Evolutionary conservation across 2,888 invertebrate genomes (phyloP), one percentile per base, ranked within the genome.

Genomic region (Lutraria lutraria): DNA sequence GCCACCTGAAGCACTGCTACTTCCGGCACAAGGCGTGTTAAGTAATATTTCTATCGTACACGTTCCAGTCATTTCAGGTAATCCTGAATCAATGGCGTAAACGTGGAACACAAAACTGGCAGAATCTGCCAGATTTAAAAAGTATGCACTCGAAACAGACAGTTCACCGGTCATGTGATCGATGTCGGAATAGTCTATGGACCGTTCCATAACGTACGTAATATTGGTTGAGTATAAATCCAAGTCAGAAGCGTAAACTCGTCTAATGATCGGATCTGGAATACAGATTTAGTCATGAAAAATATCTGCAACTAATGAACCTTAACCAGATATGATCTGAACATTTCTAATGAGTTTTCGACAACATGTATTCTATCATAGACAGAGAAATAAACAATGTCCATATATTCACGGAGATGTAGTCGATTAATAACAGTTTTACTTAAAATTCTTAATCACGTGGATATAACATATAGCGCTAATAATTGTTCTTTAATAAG

Each of bases 211-310:
- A 8, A 19, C 76, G 34, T 76, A 76, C 34, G 76, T 76, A 19
- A 76, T 76, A 34, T 76, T 76, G 31, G 76, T 76, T 34, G 76
- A 34, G 29, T 31, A 31, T 76, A 76, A 76, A 76, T 76, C 76
- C 76, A 76, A 76, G 76, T 76, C 76, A 6, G 76, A 31, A 76
- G 76, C 76, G 16, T 76, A 31, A 76, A 76, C 34, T 31, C 34
- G 29, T 31, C 76, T 31, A 15, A 10, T 76, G 19, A 76, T 1
- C 13, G 34, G 13, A 16, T 76, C 76, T 76, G 76, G 76, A 76
- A 76, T 34, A 76, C 15, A 76, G 19, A 76, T 34, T 19, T 3
- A 25, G 13, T 31, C 29, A 15, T 72, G 31, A 34, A 76, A 76
- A 76, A 4, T 31, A 34, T 34, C 34, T 31, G 34, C 25, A 15